Conservation (phyloP, 2,888 invertebrate species). For the Mimas tiliae region DNA sequence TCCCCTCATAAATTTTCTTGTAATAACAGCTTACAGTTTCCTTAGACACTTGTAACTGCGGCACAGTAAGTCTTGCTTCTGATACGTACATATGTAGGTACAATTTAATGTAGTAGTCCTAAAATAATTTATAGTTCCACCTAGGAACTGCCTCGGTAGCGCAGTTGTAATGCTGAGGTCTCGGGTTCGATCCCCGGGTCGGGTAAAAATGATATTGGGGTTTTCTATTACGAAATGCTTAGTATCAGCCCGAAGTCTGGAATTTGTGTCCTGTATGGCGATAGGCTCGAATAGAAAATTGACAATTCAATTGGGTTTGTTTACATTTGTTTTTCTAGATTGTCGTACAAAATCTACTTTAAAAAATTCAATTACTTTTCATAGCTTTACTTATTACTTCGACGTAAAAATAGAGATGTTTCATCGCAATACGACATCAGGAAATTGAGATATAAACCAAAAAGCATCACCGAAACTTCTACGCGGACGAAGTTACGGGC, state of each 20-base stretch:
- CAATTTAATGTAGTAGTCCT: background rate
- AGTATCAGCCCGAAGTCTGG: no score
- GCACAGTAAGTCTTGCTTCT: slow-evolving; percentile 64
- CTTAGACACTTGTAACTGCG: slow-evolving; percentile 78
- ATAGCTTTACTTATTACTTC: background rate
- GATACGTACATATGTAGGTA: background rate
- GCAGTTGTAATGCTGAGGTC: no score
- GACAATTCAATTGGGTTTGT: no score
- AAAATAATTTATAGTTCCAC: background rate
- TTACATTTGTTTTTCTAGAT: no score
- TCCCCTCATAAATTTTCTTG: slow-evolving; percentile 79
- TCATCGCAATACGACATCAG: background rate
- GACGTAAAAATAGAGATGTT: background rate
- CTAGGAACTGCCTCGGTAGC: no score
- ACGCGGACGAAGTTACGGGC: background rate
- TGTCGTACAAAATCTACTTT: background rate
- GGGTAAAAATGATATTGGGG: no score
- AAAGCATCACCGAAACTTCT: background rate
- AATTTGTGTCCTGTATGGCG: no score
- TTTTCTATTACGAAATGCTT: no score
- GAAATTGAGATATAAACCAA: slow-evolving; percentile 3
- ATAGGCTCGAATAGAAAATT: no score
- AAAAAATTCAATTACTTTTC: background rate
- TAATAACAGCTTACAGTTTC: slow-evolving; percentile 81
- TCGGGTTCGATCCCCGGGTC: no score